These are phyloP conservation scores for Amphilophus citrinellus DNA, from an alignment of 2,113 vertebrate species.

Conservation along the genomic window DNA sequence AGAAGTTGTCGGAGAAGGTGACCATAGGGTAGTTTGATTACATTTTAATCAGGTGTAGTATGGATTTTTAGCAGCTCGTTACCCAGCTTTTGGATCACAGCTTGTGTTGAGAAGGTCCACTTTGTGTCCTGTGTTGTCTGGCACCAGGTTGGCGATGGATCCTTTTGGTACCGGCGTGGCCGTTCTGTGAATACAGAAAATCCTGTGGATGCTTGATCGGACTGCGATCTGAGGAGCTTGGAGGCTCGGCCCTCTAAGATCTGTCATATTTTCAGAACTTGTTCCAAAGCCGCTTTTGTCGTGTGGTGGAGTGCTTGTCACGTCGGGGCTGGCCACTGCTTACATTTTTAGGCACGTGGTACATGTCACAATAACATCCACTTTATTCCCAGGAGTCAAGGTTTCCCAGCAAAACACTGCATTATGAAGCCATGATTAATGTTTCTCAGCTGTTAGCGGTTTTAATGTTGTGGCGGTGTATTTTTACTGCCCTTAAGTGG, in stretches of 20 bases:
- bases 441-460: neutral
- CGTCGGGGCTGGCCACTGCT: too few species aligned
- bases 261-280: too few species aligned
- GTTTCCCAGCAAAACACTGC: neutral
- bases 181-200: neutral
- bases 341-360: neutral
- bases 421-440: slow-evolving; percentile 8
- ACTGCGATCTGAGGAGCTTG: too few species aligned
- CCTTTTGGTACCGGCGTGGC: neutral
- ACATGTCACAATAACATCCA: neutral
- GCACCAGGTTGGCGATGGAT: too few species aligned
- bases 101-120: neutral
- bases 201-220: neutral
- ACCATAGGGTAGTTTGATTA: neutral
- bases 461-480: neutral
- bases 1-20: neutral
- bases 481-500: neutral
- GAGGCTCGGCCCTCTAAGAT: neutral
- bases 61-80: neutral
- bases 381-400: neutral
- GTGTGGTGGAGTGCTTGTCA: too few species aligned
- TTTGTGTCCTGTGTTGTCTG: neutral
- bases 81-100: neutral
- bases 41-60: neutral
- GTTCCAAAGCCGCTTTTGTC: too few species aligned